A percentile compares a stretch with the other conserved stretches of the same genome.
Evolutionary conservation across 2,113 vertebrate genomes (phyloP).

Genomic region (Psilopogon haemacephalus): DNA sequence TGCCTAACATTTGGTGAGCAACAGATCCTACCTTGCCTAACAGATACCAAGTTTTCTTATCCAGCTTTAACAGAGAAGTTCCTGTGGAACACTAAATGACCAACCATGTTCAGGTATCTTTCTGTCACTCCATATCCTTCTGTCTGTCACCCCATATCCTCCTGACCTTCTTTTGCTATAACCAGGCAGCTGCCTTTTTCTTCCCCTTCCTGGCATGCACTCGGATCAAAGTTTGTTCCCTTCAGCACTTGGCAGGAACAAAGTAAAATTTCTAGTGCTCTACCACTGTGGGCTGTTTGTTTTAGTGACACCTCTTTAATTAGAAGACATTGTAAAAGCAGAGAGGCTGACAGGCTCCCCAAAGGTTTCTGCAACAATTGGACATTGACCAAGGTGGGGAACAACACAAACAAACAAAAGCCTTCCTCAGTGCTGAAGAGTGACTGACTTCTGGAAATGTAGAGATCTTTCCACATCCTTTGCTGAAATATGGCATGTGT

Average conservation of each 20-base stretch:
- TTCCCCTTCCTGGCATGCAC: neutral
- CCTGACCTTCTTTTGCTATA: neutral
- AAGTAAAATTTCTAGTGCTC: neutral
- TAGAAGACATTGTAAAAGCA: neutral
- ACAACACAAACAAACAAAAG: neutral
- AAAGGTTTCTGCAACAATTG: neutral
- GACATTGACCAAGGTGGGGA: neutral
- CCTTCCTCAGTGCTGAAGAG: neutral
- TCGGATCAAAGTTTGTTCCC: neutral
- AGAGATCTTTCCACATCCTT: neutral
- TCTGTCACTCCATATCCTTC: neutral
- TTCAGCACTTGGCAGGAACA: neutral
- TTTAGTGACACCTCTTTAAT: neutral
- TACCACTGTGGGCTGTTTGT: neutral
- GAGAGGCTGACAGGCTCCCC: neutral
- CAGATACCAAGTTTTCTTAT: neutral
- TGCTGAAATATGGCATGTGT: neutral
- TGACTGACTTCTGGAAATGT: neutral
- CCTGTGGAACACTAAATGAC: neutral
- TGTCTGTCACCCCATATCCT: neutral
- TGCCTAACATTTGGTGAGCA: neutral
- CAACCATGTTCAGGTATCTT: accelerated
- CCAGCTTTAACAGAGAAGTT: neutral
- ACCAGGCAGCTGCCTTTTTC: neutral
- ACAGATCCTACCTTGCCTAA: neutral